Base-by-base conservation (phyloP, 2,113 vertebrate species). In the Cricetomys ansorgei region DNA sequence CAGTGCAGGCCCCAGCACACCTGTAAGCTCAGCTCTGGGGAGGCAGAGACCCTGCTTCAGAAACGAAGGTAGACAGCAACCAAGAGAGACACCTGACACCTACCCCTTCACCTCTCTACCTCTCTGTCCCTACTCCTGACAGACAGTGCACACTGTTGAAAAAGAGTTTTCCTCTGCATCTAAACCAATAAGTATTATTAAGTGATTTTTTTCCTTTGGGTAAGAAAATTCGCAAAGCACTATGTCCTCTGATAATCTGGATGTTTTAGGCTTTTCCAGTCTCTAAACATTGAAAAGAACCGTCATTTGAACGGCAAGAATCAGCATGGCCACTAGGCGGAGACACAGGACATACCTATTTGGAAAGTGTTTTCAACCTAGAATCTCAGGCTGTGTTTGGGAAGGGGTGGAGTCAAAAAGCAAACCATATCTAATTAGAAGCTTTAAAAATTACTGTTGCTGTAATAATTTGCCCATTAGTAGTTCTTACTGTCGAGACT, bases 311-410 rank as follows among this genome's bases (percentile, higher is more conserved):
- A 55, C 70, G 37, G 45, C 64, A 93, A 80, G 62, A 77, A 80
- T 19, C 50, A 59, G 9, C 59, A n/a, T 87, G 87, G 72, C 96
- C 97, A 97, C 15, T 7, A 88, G 96, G 5, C 89, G 97, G 95
- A 97, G 97, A 96, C 94, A 95, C 12, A 96, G 83, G 57, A 95
- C 89, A 73, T 77, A 34, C 0, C 34, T 77, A 94, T 55, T 85
- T 84, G 48, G 23, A 94, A 86, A 86, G 31, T 79, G 50, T 53
- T 91, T 83, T 27, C 83, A 95, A 91, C 29, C 69, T 83, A 31
- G 86, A 95, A 69, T 31, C 34, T 15, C 3, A 80, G 69, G 53
- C n/a, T 45, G 73, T 65, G 89, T 3, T 31, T 19, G 16, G n/a
- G 53, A 12, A 37, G 23, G 23, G 2, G 4, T 31, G 73, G n/a